Base-by-base conservation (phyloP, 2,888 invertebrate species). In the Rhagium mordax region DNA sequence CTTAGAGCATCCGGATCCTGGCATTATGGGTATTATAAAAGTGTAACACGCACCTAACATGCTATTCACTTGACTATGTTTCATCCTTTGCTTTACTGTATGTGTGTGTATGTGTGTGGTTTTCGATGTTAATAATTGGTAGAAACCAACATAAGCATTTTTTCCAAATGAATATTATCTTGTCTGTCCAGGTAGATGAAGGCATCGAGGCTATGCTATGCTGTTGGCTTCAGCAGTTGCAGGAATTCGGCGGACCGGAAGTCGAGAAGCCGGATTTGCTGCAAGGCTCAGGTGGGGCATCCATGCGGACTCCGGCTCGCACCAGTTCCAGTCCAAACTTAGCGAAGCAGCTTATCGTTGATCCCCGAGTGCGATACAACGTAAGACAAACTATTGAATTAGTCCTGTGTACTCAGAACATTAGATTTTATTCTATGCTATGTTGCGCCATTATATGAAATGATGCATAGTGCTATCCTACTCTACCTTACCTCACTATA, bases 131-230 rank as follows among this genome's bases (percentile, higher is more conserved):
- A n/a, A n/a, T n/a, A n/a, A n/a, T n/a, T n/a, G n/a, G n/a, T n/a
- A n/a, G n/a, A n/a, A n/a, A n/a, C n/a, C 6, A 24, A 24, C 24
- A 24, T 3, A 20, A 53, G 3, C n/a, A 24, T 24, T 5, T 59
- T 59, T 59, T 41, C n/a, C 41, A 41, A 41, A 13, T 41, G 5
- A 59, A 59, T 21, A 48, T 60, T 21, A 61, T 61, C 10, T 47
- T 61, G 8, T 61, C 57, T 68, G 67, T 81, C 60, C 81, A 93
- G 93, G 93, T 93, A 75, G 93, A 93, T 82, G 95, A 95, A 85
- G 95, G 95, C 72, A 95, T 95, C 87, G 95, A 95, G 87, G 93
- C 94, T 70, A 95, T 95, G 95, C 90, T 95, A 16, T 94, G 95
- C 83, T 95, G 95, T 85, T 95, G 95, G 94, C 88, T 95, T 75